phyloP scores from a whole-genome alignment of 2,113 vertebrate genomes.

The Pagrus major region DNA sequence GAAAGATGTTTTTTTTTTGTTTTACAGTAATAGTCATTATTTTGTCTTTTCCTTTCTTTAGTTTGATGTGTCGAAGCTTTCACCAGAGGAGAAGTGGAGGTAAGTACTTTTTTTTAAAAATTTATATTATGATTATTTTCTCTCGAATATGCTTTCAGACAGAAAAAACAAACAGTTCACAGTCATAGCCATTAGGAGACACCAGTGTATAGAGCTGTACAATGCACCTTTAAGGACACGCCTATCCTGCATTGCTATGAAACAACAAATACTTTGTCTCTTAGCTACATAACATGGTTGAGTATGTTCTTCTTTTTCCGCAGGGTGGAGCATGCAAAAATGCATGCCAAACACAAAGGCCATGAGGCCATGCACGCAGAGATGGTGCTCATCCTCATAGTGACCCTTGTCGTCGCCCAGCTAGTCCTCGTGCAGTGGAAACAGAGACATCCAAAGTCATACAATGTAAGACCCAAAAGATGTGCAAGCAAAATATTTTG shows the following conservation, averaged over 20 bases:
- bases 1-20: not conserved
- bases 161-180: not conserved
- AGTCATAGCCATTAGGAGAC: not conserved
- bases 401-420: slow-evolving; percentile 95
- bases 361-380: slow-evolving; percentile 99
- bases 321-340: slow-evolving; percentile 96
- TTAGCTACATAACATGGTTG: not conserved
- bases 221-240: not conserved
- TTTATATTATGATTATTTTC: not conserved
- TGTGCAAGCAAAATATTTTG: not conserved
- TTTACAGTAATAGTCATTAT: slow-evolving; percentile 1
- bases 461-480: slow-evolving; percentile 94
- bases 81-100: slow-evolving; percentile 97
- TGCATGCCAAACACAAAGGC: slow-evolving; percentile 98
- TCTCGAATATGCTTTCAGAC: not conserved
- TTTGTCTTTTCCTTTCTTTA: slow-evolving; percentile 70
- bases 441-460: slow-evolving; percentile 95
- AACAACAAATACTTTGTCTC: not conserved
- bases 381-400: slow-evolving; percentile 99
- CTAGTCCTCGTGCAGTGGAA: slow-evolving; percentile 99
- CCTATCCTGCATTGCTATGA: not conserved
- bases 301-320: slow-evolving; percentile 42
- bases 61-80: slow-evolving; percentile 93
- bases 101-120: slow-evolving; percentile 77
- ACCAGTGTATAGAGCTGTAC: not conserved